Evolutionary conservation across 2,797 vertebrate species (phyloP), one percentile per base, ranked within the genome.

Genomic region (Tauraco hartlaubi): DNA sequence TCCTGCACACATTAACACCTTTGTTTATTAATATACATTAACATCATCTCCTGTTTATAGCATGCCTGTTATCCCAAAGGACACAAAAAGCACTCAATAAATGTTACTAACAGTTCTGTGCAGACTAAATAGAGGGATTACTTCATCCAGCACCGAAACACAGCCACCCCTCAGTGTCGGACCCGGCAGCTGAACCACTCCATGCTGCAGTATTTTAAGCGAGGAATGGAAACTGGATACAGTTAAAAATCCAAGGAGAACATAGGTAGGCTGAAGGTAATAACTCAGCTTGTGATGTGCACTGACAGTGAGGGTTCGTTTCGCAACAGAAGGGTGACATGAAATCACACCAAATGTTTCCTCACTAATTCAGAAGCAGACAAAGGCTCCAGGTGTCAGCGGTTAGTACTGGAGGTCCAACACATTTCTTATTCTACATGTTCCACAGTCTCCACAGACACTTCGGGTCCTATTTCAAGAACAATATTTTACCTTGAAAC

Each of bases 81-180:
- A 88, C 64, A 69, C 71, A 44, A 92, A 95, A 93, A 92, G 41
- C 92, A 92, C 72, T 89, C 67, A 31, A 76, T 84, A 96, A 93
- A 93, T 1, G 9, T 77, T 94, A 64, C 56, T 44, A 95, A 74
- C 75, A 88, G 85, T 39, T 76, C 87, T 51, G 35, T 15, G 67
- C 90, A 96, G 94, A 93, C 94, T 94, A 92, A 96, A 94, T 94
- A 96, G 61, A 87, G 64, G 94, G 86, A 95, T 94, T 92, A 92
- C 85, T 95, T 95, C 74, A 86, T 48, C 73, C 67, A 63, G 88
- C 85, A 92, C 66, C 90, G 85, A 75, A 94, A 88, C 17, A 23
- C 69, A 88, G 82, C 43, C 73, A 90, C 61, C 46, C n/a, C 77
- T 86, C 20, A 4, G 37, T 21, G 74, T 41, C 31, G 4, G 58